Base-by-base conservation (phyloP, 92 coral and sea anemone genomes). In the Pocillopora grandis region DNA sequence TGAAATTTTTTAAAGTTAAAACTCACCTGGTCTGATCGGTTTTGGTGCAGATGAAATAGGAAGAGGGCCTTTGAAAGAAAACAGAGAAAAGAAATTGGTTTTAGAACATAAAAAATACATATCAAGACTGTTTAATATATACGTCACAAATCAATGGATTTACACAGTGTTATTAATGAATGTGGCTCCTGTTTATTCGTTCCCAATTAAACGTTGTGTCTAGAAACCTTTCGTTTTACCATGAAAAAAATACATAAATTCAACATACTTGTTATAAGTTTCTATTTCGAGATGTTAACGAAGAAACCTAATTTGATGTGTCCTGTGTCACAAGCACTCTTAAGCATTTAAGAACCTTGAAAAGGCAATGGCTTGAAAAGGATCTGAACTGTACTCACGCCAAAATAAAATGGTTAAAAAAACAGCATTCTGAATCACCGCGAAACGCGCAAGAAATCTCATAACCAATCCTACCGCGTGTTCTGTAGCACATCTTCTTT, bases 401-500 rank as follows among this genome's bases (percentile, higher is more conserved):
- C 66, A 33, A 15, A 14, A 3, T 13, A 15, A 15, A 15, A 10
- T 21, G 33, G 3, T 58, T 23, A n/a, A 65, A 56, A 35, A 66
- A 48, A 78, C 8, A 62, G 8, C 3, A 19, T 58, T n/a, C 52
- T 42, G 52, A 42, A 42, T 3, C 52, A 42, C 52, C 52, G 2
- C 4, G 8, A 42, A 2, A 42, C 52, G 52, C 52, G 16, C 13
- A 75, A 75, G 57, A n/a, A 23, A 68, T 33, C 72, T 68, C 2
- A 31, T 27, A 68, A 31, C 19, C 56, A 2, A 5, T n/a, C 85
- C 52, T 78, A 93, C 97, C 94, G 75, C 85, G 83, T 72, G 80
- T 78, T 36, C 80, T 89, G 83, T 86, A 93, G 87, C 97, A 93
- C 78, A 80, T 85, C n/a, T 82, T 87, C 75, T 88, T 80, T 16